Base-by-base conservation (phyloP, 2,113 vertebrate genomes). In the Cepphus grylle region DNA sequence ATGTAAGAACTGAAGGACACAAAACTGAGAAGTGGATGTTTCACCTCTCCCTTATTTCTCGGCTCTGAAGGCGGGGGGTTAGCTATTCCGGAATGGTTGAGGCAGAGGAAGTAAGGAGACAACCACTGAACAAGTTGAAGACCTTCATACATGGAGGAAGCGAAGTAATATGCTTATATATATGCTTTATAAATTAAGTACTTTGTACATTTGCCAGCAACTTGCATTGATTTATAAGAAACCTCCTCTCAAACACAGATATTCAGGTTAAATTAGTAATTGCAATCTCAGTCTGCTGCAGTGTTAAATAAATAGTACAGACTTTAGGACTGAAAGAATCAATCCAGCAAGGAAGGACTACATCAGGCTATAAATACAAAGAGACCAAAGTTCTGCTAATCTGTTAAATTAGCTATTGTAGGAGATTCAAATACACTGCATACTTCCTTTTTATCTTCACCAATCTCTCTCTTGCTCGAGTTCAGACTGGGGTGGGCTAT, bases 51-150 rank as follows among this genome's bases (percentile, higher is more conserved):
- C 7, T 25, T 79, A 52, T 40, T 88, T 81, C 49, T 77, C 2
- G 4, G 3, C 15, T 73, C 15, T 66, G 11, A 47, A 10, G 53
- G 8, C 1, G 0, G 11, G 5, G 1, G 4, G 9, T 29, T 61
- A 59, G 36, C 13, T 66, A 5, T 66, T 90, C 29, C 12, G 12
- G 16, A 55, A 70, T n/a, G 21, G 8, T 17, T 81, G 79, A 90
- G 26, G 26, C 36, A 92, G 58, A 90, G 63, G 40, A 43, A 77
- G 15, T 40, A 69, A 87, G 15, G 65, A 69, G 16, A 53, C 15
- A 86, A 83, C 3, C 40, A 43, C 14, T 10, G 18, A 83, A 56
- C 9, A 61, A 69, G 5, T 4, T 67, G 58, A 81, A 90, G 40
- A 69, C 15, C 26, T 42, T 82, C 36, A 34, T 61, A 49, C 9